These are phyloP conservation scores for Pelochelys cantorii DNA, from an alignment of 2,797 vertebrate genomes.

Conservation along the genomic window DNA sequence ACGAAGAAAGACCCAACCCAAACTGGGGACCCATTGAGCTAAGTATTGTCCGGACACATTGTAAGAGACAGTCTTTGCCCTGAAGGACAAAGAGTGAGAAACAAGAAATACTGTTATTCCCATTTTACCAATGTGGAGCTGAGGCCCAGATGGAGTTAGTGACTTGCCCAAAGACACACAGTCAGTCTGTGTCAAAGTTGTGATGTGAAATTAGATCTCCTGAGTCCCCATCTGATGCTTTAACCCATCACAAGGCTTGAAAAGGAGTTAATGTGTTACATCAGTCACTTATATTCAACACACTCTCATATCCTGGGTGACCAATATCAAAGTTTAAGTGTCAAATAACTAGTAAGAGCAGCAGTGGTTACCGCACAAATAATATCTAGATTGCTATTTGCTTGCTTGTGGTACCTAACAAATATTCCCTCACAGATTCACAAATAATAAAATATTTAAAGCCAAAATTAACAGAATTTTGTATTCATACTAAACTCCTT, in stretches of 20 bases:
- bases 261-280: background rate
- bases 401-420: conserved; percentile 23
- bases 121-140: background rate
- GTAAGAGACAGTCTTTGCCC: background rate
- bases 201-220: background rate
- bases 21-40: background rate
- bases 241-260: background rate
- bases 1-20: too few species aligned
- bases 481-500: conserved; percentile 52
- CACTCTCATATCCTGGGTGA: background rate
- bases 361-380: background rate
- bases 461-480: conserved; percentile 42
- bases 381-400: conserved; percentile 5
- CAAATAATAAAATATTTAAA: conserved; percentile 11
- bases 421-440: conserved; percentile 51
- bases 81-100: fast-evolving
- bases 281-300: background rate
- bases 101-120: background rate
- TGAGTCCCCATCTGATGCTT: background rate
- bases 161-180: background rate
- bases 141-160: background rate
- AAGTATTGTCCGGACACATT: background rate
- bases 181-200: background rate
- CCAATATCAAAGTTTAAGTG: conserved; percentile 13
- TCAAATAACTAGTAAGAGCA: background rate